A percentile compares a stretch with the other conserved stretches of the same genome.
These are phyloP conservation scores for Ceyx cyanopectus DNA, from an alignment of 2,113 vertebrate genomes.

Conservation along the genomic window DNA sequence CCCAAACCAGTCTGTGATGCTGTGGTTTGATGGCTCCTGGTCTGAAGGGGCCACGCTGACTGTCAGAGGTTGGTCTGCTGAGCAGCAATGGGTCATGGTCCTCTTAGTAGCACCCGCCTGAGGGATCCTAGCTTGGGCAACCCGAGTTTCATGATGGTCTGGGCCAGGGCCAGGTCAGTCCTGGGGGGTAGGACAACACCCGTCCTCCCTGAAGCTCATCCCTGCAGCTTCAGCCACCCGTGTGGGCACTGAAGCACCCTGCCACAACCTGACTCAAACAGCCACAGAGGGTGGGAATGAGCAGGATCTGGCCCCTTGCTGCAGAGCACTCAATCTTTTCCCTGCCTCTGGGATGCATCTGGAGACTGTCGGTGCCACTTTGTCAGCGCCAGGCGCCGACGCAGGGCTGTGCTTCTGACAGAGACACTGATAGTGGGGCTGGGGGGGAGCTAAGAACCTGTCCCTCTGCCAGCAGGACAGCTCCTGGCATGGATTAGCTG, in stretches of 20 bases:
- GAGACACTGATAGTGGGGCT: background rate
- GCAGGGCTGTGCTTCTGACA: background rate
- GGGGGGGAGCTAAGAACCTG: background rate
- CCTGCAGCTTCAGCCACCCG: background rate
- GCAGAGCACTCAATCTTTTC: background rate
- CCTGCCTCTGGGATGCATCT: background rate
- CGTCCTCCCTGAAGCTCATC: rapidly evolving
- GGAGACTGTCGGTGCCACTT: background rate
- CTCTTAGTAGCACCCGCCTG: background rate
- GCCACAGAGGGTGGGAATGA: background rate
- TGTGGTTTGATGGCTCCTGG: background rate
- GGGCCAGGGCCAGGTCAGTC: background rate
- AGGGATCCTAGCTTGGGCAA: background rate
- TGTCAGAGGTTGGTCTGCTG: background rate
- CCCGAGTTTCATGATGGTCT: background rate
- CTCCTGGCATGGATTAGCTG: rapidly evolving
- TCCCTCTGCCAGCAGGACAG: background rate
- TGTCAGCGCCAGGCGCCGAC: rapidly evolving
- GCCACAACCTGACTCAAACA: background rate
- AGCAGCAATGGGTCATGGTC: background rate
- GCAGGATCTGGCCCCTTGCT: background rate
- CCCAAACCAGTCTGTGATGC: background rate
- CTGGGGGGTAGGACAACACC: background rate
- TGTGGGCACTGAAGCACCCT: background rate
- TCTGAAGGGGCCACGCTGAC: background rate